These are phyloP conservation scores for Drosophila aldrichi DNA, from an alignment of 2,888 invertebrate species.

Conservation along the genomic window DNA sequence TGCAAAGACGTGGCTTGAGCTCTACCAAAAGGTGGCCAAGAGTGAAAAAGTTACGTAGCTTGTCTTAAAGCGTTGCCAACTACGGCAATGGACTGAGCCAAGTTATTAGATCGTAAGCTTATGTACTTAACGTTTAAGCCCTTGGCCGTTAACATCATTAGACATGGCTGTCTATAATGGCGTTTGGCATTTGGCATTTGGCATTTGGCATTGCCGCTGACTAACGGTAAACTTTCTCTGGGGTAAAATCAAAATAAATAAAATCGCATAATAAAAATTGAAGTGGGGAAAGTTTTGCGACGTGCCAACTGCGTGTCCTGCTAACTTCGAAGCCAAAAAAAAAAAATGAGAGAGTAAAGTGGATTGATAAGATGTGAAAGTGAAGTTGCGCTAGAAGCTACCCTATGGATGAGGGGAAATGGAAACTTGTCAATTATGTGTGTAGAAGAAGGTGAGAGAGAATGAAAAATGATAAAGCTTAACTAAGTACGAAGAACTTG, in stretches of 20 bases:
- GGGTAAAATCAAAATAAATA: conserved; percentile 74
- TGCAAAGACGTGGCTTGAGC: conserved; percentile 20
- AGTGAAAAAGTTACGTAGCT: background rate
- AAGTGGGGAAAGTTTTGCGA: conserved; percentile 68
- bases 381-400: background rate
- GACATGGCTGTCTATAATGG: conserved; percentile 44
- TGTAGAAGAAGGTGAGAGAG: background rate
- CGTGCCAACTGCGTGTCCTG: conserved; percentile 69
- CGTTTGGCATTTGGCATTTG: background rate
- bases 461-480: background rate
- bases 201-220: conserved; percentile 9
- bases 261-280: conserved; percentile 79
- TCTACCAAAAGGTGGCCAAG: background rate
- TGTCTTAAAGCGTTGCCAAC: background rate
- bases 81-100: conserved; percentile 3
- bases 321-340: conserved; percentile 38
- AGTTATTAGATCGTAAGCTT: conserved; percentile 71
- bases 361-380: background rate
- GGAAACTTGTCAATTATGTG: background rate
- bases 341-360: background rate
- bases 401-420: background rate
- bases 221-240: conserved; percentile 57
- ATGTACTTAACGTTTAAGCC: conserved; percentile 68
- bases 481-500: too few relatives aligned
- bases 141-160: conserved; percentile 75